Percentiles rank a stretch among this genome's conserved stretches.
Conservation (phyloP, 2,888 invertebrate species). For the Panzeria rudis region DNA sequence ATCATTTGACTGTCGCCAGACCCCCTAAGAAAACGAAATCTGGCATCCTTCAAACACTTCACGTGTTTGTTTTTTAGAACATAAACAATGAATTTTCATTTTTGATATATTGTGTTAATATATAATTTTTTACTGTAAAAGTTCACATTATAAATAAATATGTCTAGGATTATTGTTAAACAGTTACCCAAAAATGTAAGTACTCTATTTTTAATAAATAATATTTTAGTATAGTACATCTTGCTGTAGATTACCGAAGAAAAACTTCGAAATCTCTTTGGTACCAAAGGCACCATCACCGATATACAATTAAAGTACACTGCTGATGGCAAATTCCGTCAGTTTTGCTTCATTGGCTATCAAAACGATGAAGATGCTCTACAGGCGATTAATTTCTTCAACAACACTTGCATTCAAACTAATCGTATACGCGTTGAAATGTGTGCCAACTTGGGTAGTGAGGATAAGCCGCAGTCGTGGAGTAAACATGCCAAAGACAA, state of each 20-base stretch:
- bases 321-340: conserved; percentile 94
- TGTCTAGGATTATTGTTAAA: conserved; percentile 94
- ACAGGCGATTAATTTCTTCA: conserved; percentile 90
- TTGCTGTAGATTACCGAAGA: conserved; percentile 89
- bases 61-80: conserved; percentile 57
- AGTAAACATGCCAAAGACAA: conserved; percentile 95
- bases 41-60: conserved; percentile 39
- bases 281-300: conserved; percentile 92
- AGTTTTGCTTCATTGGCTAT: conserved; percentile 97
- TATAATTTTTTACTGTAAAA: too few species aligned
- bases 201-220: conserved; percentile 66
- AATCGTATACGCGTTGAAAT: conserved; percentile 91
- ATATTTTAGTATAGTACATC: not conserved
- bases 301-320: conserved; percentile 97
- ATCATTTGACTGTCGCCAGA: too few species aligned
- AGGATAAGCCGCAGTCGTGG: conserved; percentile 94
- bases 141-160: conserved; percentile 54
- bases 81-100: conserved; percentile 67
- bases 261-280: conserved; percentile 90
- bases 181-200: conserved; percentile 94
- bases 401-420: conserved; percentile 93
- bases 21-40: not conserved
- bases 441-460: conserved; percentile 88
- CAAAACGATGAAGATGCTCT: conserved; percentile 91
- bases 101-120: not conserved